A percentile compares a stretch with the other conserved stretches of the same genome.
Conservation (phyloP, 1,140 invertebrate species). For the Drosophila cardini region DNA sequence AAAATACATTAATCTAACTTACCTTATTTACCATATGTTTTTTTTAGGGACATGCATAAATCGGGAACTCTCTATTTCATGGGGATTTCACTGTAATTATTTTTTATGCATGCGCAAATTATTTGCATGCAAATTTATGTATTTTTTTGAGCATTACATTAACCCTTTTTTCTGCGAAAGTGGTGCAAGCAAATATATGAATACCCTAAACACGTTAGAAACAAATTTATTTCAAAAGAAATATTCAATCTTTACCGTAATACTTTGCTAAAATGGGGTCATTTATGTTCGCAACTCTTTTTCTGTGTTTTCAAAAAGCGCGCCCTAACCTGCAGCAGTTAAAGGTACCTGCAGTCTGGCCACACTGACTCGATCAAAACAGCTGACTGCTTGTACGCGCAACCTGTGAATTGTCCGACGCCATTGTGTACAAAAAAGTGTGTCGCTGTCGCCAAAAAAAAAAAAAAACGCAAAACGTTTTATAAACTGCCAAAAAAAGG, state of each 20-base stretch:
- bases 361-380: constrained; percentile 15
- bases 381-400: constrained; percentile 33
- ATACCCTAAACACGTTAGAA: too few relatives aligned
- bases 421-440: constrained; percentile 55
- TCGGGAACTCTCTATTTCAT: neutral
- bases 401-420: constrained; percentile 41
- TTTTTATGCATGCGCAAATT: neutral
- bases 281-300: too few relatives aligned
- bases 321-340: neutral
- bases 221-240: too few relatives aligned
- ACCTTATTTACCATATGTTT: too few relatives aligned
- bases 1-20: neutral
- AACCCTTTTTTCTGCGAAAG: too few relatives aligned
- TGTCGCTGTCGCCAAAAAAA: constrained; percentile 50
- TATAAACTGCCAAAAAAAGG: constrained; percentile 42
- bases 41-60: constrained; percentile 13
- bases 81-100: neutral
- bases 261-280: too few relatives aligned
- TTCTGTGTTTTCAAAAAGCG: constrained; percentile 10
- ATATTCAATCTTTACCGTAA: too few relatives aligned
- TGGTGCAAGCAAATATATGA: neutral
- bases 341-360: neutral
- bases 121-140: neutral
- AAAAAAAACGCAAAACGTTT: constrained; percentile 7
- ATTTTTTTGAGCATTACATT: neutral